Evolutionary conservation across 2,113 vertebrate species (phyloP).

Genomic region (Oryzias celebensis): DNA sequence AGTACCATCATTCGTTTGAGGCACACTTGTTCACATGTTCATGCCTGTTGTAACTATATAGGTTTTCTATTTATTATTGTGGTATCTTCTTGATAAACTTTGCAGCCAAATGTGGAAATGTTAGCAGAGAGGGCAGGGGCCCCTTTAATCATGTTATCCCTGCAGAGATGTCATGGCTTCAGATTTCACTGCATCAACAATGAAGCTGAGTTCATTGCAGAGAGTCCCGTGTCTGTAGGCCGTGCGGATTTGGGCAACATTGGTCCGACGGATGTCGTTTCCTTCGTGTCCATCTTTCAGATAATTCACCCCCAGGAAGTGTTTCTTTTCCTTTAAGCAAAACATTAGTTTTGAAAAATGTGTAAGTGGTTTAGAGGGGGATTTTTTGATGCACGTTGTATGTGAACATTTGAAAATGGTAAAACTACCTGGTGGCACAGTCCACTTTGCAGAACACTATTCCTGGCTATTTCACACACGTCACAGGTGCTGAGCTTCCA

Average conservation of each 20-base stretch:
- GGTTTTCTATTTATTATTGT: not conserved
- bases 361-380: conserved; percentile 1
- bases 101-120: not conserved
- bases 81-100: conserved; percentile 4
- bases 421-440: conserved; percentile 83
- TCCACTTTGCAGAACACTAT: conserved; percentile 91
- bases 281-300: conserved; percentile 90
- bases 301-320: conserved; percentile 87
- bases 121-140: too few relatives aligned
- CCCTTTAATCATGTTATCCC: conserved; percentile 20
- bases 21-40: not conserved
- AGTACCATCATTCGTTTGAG: conserved; percentile 10
- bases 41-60: not conserved
- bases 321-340: conserved; percentile 85
- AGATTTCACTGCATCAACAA: conserved; percentile 87
- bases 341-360: not conserved
- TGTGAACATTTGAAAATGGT: not conserved
- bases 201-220: conserved; percentile 92
- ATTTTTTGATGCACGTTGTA: not conserved
- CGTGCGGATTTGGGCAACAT: conserved; percentile 94
- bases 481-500: conserved; percentile 96
- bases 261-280: conserved; percentile 90
- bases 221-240: conserved; percentile 90
- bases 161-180: conserved; percentile 67
- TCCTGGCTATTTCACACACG: conserved; percentile 91